phyloP scores from a whole-genome alignment of 2,797 vertebrate genomes.

The Molossus molossus region DNA sequence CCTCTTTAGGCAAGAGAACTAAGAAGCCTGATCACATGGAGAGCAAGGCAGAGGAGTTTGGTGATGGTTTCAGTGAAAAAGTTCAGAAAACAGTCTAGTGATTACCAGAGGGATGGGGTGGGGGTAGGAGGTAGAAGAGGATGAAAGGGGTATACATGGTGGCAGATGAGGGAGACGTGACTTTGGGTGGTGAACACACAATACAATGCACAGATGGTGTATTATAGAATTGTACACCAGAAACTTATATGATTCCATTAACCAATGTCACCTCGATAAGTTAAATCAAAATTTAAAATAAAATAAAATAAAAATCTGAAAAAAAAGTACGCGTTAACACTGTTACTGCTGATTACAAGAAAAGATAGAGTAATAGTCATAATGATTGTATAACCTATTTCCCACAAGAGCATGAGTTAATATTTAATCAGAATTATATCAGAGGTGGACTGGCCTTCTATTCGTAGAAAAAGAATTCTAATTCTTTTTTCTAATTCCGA shows the following conservation, averaged over 20 bases:
- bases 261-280: background rate
- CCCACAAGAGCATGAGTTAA: background rate
- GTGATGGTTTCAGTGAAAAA: background rate
- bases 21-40: background rate
- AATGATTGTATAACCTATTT: background rate
- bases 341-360: background rate
- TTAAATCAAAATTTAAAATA: background rate
- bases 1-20: background rate
- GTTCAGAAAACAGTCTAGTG: background rate
- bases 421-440: background rate
- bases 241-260: background rate
- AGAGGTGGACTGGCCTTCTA: background rate
- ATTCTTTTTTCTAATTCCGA: background rate
- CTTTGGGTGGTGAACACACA: background rate
- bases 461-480: background rate
- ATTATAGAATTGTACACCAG: background rate
- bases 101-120: background rate
- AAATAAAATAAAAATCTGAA: background rate
- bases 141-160: accelerated
- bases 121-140: background rate
- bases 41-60: background rate
- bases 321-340: background rate
- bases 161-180: background rate
- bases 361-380: background rate
- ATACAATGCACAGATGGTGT: too few relatives aligned